Percentiles rank a stretch among this genome's conserved stretches.
phyloP scores from a whole-genome alignment of 2,888 invertebrate species.

The Papilio gigon region DNA sequence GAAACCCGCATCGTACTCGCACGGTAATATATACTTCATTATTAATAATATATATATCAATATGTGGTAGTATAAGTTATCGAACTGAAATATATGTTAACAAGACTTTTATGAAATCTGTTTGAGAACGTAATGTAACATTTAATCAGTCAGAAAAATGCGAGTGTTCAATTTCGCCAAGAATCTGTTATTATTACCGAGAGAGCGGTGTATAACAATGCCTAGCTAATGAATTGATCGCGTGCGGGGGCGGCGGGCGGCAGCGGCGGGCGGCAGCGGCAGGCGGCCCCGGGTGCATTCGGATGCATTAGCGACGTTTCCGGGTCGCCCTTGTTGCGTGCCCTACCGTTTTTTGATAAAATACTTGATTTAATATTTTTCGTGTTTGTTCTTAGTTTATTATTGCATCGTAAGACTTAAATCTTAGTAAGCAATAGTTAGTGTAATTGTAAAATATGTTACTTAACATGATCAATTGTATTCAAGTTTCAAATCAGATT shows the following conservation, averaged over 20 bases:
- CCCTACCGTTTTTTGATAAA: conserved; percentile 44
- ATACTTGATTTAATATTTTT: conserved; percentile 19
- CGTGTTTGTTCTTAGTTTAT: not conserved
- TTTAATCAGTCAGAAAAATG: conserved; percentile 36
- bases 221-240: conserved; percentile 76
- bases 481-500: too few relatives aligned
- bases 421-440: too few relatives aligned
- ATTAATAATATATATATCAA: too few relatives aligned
- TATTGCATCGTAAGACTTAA: too few relatives aligned
- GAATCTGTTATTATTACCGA: conserved; percentile 48
- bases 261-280: conserved; percentile 51
- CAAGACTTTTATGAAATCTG: conserved; percentile 6
- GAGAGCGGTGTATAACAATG: conserved; percentile 60
- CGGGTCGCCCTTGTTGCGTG: conserved; percentile 58
- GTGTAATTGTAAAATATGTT: too few relatives aligned
- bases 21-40: too few relatives aligned
- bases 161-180: conserved; percentile 34
- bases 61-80: not conserved
- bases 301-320: conserved; percentile 81
- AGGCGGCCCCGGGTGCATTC: conserved; percentile 69
- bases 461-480: too few relatives aligned
- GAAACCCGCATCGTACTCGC: not conserved
- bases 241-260: conserved; percentile 63
- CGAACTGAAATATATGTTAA: not conserved
- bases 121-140: not conserved